Percentiles rank a stretch among this genome's conserved stretches.
These are phyloP conservation scores for Morbakka virulenta DNA, from an alignment of 30 jellyfish, hydroid and myxozoan genomes.

Conservation along the genomic window DNA sequence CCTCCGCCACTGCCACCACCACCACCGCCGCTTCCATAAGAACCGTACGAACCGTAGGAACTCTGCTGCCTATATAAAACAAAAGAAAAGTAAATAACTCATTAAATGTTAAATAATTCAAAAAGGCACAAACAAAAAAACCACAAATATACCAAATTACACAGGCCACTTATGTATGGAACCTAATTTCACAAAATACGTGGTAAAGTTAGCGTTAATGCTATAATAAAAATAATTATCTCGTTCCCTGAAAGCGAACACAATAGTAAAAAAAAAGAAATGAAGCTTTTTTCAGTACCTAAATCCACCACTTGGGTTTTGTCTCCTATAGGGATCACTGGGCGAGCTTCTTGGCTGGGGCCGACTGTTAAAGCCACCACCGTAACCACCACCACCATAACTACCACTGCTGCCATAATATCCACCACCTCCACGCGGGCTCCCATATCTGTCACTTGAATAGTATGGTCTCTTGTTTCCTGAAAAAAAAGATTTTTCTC, in stretches of 20 bases:
- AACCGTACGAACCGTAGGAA: slow-evolving; percentile 67
- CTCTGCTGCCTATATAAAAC: slow-evolving; percentile 2
- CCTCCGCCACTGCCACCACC: slow-evolving; percentile 48
- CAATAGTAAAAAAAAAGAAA: too few species aligned
- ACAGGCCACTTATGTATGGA: too few species aligned
- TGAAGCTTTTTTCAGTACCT: too few species aligned
- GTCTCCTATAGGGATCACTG: slow-evolving; percentile 56
- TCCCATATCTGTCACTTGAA: slow-evolving; percentile 27
- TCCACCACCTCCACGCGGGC: slow-evolving; percentile 41
- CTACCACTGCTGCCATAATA: slow-evolving; percentile 50
- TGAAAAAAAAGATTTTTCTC: too few species aligned
- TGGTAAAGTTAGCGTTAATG: too few species aligned
- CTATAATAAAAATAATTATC: too few species aligned
- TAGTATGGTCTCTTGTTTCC: slow-evolving; percentile 9
- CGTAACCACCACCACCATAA: slow-evolving; percentile 49
- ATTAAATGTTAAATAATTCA: too few species aligned
- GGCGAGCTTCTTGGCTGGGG: slow-evolving; percentile 32
- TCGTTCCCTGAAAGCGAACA: too few species aligned
- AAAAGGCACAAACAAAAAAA: too few species aligned
- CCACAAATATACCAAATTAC: background rate
- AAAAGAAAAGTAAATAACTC: too few species aligned
- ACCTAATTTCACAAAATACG: too few species aligned
- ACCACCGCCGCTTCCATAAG: slow-evolving; percentile 56
- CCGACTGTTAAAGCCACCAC: slow-evolving; percentile 51
- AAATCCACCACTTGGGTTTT: slow-evolving; percentile 39